phyloP scores from a whole-genome alignment of 2,797 vertebrate species.

The Pangasius larnaudii region DNA sequence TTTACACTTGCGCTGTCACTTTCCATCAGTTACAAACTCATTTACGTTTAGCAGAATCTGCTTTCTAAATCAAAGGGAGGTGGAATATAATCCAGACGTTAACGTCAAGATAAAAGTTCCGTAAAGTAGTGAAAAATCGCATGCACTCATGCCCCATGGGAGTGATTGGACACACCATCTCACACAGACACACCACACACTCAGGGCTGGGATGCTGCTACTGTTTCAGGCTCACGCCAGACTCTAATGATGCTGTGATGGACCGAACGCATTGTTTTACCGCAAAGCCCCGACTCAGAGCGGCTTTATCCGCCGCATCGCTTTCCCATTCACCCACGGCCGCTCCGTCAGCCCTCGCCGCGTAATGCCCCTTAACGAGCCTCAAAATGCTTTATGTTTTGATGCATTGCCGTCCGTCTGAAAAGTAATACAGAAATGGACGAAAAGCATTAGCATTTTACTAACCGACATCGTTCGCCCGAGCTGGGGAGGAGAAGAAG shows the following conservation, averaged over 20 bases:
- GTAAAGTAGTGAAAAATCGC: neutral
- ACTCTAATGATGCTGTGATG: conserved; percentile 58
- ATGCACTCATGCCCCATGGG: conserved; percentile 33
- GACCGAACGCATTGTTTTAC: conserved; percentile 56
- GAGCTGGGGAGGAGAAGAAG: conserved; percentile 42
- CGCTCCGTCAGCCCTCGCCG: conserved; percentile 71
- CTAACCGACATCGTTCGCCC: conserved; percentile 56
- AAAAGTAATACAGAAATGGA: conserved; percentile 84
- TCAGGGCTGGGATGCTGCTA: conserved; percentile 51
- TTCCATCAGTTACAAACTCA: neutral
- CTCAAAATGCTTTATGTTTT: conserved; percentile 82
- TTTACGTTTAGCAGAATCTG: neutral
- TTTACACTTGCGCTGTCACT: neutral
- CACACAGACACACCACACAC: conserved; percentile 38
- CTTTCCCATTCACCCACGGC: conserved; percentile 83
- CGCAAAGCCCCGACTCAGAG: conserved; percentile 70
- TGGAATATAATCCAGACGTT: conserved; percentile 2
- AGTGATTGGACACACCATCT: conserved; percentile 49
- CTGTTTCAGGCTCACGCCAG: conserved; percentile 39
- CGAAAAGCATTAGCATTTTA: conserved; percentile 73
- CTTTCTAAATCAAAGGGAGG: neutral
- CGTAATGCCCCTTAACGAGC: conserved; percentile 83
- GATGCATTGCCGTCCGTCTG: conserved; percentile 81
- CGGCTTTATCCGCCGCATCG: conserved; percentile 78
- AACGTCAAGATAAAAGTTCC: conserved; percentile 5